Evolutionary conservation across 2,113 vertebrate genomes (phyloP).

Genomic region (Notiomystis cincta): DNA sequence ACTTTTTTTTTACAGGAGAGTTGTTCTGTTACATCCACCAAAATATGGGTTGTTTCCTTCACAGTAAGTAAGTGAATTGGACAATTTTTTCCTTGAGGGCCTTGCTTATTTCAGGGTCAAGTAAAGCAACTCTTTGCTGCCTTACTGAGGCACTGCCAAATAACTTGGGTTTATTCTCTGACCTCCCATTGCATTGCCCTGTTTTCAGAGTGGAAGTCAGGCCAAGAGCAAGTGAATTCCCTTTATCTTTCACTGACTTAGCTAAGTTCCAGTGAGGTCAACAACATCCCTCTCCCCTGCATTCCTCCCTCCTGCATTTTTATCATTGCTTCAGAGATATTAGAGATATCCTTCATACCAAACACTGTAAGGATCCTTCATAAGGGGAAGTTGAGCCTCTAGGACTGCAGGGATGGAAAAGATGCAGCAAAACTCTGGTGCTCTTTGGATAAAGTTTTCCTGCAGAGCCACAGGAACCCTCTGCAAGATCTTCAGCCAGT

Average conservation of each 20-base stretch:
- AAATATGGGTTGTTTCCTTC: background rate
- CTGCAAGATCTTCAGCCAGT: background rate
- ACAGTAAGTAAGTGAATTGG: background rate
- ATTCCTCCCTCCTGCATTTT: background rate
- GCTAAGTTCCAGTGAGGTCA: background rate
- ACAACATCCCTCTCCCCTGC: background rate
- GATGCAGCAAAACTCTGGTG: background rate
- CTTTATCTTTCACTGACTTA: constrained; percentile 3
- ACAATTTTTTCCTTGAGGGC: background rate
- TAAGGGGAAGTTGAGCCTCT: background rate
- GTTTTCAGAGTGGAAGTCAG: background rate
- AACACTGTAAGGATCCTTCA: background rate
- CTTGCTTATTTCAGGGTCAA: background rate
- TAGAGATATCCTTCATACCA: background rate
- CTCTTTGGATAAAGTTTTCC: background rate
- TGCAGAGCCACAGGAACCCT: background rate
- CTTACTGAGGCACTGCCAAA: background rate
- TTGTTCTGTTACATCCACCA: background rate
- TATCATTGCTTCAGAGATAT: background rate
- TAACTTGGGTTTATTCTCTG: background rate
- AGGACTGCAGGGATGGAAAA: background rate
- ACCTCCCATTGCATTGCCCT: background rate
- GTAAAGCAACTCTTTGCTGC: background rate
- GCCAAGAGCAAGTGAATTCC: background rate
- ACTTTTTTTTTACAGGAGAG: background rate